Conservation (phyloP, 2,888 invertebrate genomes). For the Hirtodrosophila trivittata region DNA sequence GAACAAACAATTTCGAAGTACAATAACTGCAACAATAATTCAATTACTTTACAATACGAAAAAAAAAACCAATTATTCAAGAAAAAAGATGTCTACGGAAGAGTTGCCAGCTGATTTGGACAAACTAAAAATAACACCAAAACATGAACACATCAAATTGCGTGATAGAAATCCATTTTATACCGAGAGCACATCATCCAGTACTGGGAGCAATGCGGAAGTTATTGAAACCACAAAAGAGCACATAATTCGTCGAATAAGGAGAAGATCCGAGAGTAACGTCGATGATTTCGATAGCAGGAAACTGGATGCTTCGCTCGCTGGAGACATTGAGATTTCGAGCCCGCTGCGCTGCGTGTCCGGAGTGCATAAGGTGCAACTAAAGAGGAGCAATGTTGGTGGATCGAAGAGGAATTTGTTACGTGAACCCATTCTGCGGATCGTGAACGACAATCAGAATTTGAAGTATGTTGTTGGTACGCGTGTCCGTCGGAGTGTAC, state of each 20-base stretch:
- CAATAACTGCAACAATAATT: too few relatives aligned
- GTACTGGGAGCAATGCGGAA: constrained; percentile 9
- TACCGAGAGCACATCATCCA: constrained; percentile 27
- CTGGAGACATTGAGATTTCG: constrained; percentile 35
- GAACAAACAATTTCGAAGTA: constrained; percentile 1
- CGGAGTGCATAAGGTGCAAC: constrained; percentile 60
- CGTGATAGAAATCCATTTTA: constrained; percentile 79
- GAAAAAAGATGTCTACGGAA: constrained; percentile 81
- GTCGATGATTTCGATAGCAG: constrained; percentile 69
- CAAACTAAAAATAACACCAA: constrained; percentile 86
- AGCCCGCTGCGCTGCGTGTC: constrained; percentile 36
- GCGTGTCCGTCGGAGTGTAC: constrained; percentile 31
- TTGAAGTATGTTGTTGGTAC: constrained; percentile 36
- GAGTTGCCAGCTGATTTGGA: constrained; percentile 85
- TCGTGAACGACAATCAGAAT: constrained; percentile 49
- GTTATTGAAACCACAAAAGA: constrained; percentile 27
- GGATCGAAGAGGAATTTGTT: constrained; percentile 53
- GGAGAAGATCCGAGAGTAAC: constrained; percentile 76
- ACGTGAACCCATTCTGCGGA: constrained; percentile 69
- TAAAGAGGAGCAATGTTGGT: constrained; percentile 52
- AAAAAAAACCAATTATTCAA: background rate
- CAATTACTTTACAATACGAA: background rate
- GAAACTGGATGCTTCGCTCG: constrained; percentile 23
- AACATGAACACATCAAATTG: constrained; percentile 72
- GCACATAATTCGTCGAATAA: constrained; percentile 61